Evolutionary conservation across 2,113 vertebrate species (phyloP), one percentile per base, ranked within the genome.

Genomic region (Malaclemys terrapin): DNA sequence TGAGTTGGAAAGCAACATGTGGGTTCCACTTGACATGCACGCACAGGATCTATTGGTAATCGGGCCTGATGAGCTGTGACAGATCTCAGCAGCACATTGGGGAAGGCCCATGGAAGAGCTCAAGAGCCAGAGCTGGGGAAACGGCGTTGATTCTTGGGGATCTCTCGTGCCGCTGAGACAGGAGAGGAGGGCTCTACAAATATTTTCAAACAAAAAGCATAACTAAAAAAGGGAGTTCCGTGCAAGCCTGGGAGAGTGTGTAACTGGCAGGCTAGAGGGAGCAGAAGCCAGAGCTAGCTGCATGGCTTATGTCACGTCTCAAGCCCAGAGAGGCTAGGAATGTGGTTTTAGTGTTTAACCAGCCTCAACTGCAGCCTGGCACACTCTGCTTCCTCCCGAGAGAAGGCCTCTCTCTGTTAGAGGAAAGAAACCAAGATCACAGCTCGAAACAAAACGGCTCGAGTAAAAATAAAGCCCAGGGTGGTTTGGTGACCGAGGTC

Each of bases 261-360:
- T 76, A 83, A 80, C 79, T 91, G 59, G 83, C 22, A 13, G 87
- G 82, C 38, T 24, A 65, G 47, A 84, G n/a, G 79, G 49, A 5
- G 75, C 93, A 59, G 84, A 95, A 94, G 82, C 83, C 96, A 92
- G 91, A 4, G 80, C 89, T 93, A 91, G 97, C 88, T 97, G 96
- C 97, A 97, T 98, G 97, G 97, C 93, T 97, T 89, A 96, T 97
- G 98, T 98, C 98, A 99, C 97, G 98, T 98, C 98, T 97, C 98
- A 98, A 97, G 92, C 87, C 97, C 97, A 89, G 95, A 56, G 87
- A 98, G 95, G 97, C 81, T 79, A 97, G 88, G 91, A 98, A 90
- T 98, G 98, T 97, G 98, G 98, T 98, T 99, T 98, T 97, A 86
- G 97, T 94, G 97, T 98, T 97, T 98, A 98, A 98, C 98, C 98